Evolutionary conservation across 2,113 vertebrate species (phyloP), one percentile per base, ranked within the genome.

Genomic region (Pollimyrus isidori): DNA sequence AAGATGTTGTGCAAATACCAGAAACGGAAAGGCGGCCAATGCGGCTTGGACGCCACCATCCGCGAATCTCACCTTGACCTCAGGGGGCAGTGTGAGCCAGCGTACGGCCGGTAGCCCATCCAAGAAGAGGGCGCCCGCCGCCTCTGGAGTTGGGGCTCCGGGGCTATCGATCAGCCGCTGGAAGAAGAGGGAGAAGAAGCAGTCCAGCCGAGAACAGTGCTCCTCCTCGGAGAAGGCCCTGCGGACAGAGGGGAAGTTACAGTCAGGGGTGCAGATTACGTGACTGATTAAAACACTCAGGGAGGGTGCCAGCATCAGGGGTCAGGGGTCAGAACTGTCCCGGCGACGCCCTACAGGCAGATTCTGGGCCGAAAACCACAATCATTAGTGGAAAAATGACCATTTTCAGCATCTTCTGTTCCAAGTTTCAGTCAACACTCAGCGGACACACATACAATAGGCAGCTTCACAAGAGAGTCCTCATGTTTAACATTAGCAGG

Each of bases 181-280:
- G 95, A 99, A 99, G 94, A 99, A 96, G 92, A 99, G 95, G 95
- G 93, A 97, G 95, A 99, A 99, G 95, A 99, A 98, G 86, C 97
- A 97, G 96, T 99, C 97, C 95, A 99, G 92, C 49, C 95, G 94
- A 89, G 97, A 94, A 88, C 90, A 87, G 7, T 97, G 96, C 91
- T 97, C 97, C 35, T 76, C 90, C 92, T 96, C 94, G 92, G 97
- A 96, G 93, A 99, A 99, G 45, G 97, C 97, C 90, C 98, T 99
- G 94, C 86, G 93, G 50, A 58, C 73, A 86, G 73, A 53, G 46
- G 48, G 21, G 45, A 10, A 3, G n/a, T 69, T 1, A 30, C 9
- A 13, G 23, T 21, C 4, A 80, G 23, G 88, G 23, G 46, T 86
- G 45, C 0, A 50, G 39, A 39, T 45, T 15, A 48, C 11, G 1